Percentiles rank a stretch among this genome's conserved stretches.
Evolutionary conservation across 2,113 vertebrate species (phyloP).

Genomic region (Eolophus roseicapilla): DNA sequence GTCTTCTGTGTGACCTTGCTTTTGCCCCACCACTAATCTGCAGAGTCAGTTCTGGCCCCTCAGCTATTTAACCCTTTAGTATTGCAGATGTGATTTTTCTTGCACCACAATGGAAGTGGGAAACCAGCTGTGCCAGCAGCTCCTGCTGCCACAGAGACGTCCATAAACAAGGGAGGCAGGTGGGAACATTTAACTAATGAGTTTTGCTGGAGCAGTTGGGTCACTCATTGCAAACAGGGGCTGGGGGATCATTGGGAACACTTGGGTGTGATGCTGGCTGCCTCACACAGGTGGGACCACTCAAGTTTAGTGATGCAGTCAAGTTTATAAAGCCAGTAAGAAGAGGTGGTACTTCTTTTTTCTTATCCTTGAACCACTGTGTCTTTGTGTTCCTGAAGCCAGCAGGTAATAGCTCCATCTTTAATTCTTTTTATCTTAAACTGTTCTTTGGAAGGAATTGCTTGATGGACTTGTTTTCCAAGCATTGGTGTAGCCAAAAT

Average conservation of each 20-base stretch:
- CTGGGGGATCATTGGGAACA: neutral
- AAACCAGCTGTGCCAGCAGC: neutral
- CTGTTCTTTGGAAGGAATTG: accelerated
- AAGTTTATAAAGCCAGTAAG: neutral
- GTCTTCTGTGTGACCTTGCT: neutral
- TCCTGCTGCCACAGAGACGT: neutral
- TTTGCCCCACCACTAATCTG: constrained; percentile 26
- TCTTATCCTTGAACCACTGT: accelerated
- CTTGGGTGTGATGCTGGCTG: neutral
- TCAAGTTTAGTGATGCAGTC: neutral
- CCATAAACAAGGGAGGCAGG: neutral
- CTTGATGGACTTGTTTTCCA: neutral
- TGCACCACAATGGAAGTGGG: neutral
- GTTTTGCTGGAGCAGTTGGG: neutral
- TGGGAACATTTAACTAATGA: neutral
- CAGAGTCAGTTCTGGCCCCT: neutral
- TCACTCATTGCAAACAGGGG: neutral
- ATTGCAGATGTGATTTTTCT: neutral
- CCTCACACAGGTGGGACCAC: neutral
- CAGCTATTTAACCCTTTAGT: neutral
- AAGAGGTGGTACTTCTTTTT: accelerated
- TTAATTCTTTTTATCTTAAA: neutral
- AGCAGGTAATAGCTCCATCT: neutral
- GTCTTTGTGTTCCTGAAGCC: neutral
- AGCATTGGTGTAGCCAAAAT: neutral